Base-by-base conservation (phyloP, 2,888 invertebrate genomes). In the Eupeodes luniger region DNA sequence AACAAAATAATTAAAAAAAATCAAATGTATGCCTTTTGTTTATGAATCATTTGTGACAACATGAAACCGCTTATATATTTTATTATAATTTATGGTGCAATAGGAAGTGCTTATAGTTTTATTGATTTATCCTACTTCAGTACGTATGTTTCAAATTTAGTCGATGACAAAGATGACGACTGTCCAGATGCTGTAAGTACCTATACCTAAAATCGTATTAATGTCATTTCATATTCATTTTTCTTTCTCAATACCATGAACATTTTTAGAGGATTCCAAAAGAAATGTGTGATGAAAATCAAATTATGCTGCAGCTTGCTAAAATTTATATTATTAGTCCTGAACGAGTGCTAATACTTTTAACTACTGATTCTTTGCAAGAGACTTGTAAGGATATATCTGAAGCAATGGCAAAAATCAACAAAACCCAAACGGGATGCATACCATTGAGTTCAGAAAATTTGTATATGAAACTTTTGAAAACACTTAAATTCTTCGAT, bases 241-340 rank as follows among this genome's bases (percentile, higher is more conserved):
- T 36, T 1, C 14, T 4, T 12, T 47, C 9, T 9, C 11, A 34
- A 14, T 9, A 7, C 6, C 4, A 27, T 34, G 7, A n/a, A 9
- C 14, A 40, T 2, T 64, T 70, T 66, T 14, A 86, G 86, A 75
- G 59, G 64, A 9, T 14, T 10, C 84, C 66, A 40, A 76, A 64
- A 57, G 80, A 80, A 49, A 36, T 70, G 36, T 94, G 94, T 90
- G 92, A 93, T 87, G 93, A 93, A 89, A 94, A 95, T 89, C 92
- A 92, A 80, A 88, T 95, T 57, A 92, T 95, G 90, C 89, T 92
- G 77, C 94, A 94, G 89, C 91, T 95, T 85, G 95, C 95, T 1
- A 93, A 94, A 78, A 91, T 95, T 66, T 94, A 94, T 91, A 93
- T 94, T 6, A 94, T 94, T 16, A 95, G 94, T 91, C 95, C 95